Evolutionary conservation across 2,797 vertebrate species (phyloP).

Genomic region (Otolemur crassicaudatus): DNA sequence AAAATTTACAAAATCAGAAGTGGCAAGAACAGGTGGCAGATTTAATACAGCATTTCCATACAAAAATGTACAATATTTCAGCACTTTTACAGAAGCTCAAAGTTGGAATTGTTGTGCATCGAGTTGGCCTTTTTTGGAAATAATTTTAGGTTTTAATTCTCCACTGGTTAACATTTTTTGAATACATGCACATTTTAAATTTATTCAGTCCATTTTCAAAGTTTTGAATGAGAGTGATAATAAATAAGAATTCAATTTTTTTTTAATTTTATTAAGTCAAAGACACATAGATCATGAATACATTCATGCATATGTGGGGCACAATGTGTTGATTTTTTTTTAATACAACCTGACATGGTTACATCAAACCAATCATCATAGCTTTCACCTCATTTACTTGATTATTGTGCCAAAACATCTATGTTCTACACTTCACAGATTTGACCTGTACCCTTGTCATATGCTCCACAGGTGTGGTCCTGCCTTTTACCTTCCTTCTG

Average conservation of each 20-base stretch:
- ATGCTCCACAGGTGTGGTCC: no score
- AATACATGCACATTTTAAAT: not conserved
- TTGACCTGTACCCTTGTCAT: no score
- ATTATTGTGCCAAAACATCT: no score
- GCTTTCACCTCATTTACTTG: no score
- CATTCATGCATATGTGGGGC: no score
- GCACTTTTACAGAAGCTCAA: not conserved
- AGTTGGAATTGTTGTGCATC: not conserved
- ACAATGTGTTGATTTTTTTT: no score
- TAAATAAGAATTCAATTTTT: slow-evolving; percentile 7
- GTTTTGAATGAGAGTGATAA: not conserved
- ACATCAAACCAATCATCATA: no score
- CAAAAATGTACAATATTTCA: not conserved
- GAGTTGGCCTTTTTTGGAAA: not conserved
- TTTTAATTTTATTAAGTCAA: no score
- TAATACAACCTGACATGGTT: no score
- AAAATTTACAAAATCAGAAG: slow-evolving; percentile 32
- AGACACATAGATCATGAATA: no score
- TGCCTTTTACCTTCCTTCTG: no score
- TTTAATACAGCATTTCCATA: not conserved
- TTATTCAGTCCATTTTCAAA: not conserved
- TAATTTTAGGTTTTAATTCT: not conserved
- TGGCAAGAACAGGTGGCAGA: slow-evolving; percentile 46
- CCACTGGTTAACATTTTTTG: not conserved
- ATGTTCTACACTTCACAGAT: no score